Evolutionary conservation across 2,888 invertebrate genomes (phyloP).

Genomic region (Dilophus febrilis): DNA sequence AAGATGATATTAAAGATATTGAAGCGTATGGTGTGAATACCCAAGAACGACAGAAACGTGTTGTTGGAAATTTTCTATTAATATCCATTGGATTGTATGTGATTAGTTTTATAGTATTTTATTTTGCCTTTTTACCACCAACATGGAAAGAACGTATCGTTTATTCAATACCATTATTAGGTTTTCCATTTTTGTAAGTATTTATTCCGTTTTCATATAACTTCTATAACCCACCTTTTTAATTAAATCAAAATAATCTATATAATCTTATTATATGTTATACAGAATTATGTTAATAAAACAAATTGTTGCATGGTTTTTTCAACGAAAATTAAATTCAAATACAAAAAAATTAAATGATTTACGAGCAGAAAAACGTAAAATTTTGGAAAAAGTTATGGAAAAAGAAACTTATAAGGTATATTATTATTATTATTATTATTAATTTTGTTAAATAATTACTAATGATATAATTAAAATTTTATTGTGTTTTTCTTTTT

Average conservation of each 20-base stretch:
- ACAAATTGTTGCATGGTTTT: slow-evolving; percentile 73
- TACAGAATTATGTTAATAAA: slow-evolving; percentile 62
- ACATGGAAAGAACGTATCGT: slow-evolving; percentile 55
- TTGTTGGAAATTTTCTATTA: slow-evolving; percentile 59
- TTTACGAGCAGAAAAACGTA: slow-evolving; percentile 66
- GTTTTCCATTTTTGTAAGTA: slow-evolving; percentile 74
- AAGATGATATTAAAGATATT: slow-evolving; percentile 61
- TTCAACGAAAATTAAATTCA: slow-evolving; percentile 59
- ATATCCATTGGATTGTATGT: slow-evolving; percentile 54
- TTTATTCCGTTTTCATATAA: slow-evolving; percentile 6
- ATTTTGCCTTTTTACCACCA: slow-evolving; percentile 63
- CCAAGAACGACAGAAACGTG: slow-evolving; percentile 61
- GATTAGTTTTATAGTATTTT: slow-evolving; percentile 53
- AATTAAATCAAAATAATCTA: neutral
- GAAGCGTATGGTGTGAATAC: slow-evolving; percentile 66
- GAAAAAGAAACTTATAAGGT: slow-evolving; percentile 96
- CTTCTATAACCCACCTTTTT: no score
- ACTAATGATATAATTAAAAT: no score
- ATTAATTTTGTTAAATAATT: no score
- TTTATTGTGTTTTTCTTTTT: neutral
- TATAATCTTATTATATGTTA: slow-evolving; percentile 8
- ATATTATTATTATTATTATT: slow-evolving; percentile 8
- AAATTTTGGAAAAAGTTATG: slow-evolving; percentile 87
- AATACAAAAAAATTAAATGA: slow-evolving; percentile 56
- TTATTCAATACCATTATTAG: slow-evolving; percentile 59